These are phyloP conservation scores for Balaeniceps rex DNA, from an alignment of 2,113 vertebrate genomes.

Conservation along the genomic window DNA sequence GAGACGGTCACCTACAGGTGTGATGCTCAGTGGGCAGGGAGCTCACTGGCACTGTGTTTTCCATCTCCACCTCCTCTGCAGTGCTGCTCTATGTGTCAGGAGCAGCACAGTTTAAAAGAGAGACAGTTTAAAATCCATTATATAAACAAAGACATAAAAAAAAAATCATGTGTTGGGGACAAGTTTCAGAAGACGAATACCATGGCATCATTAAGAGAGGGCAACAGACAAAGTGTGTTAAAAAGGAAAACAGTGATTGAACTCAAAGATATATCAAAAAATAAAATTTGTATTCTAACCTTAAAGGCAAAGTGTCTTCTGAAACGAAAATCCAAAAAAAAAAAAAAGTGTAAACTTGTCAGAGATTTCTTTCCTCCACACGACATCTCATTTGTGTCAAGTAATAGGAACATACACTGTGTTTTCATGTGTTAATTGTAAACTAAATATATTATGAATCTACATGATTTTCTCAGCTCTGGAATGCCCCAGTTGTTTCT, in stretches of 20 bases:
- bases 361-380: not conserved
- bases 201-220: not conserved
- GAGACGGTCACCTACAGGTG: not conserved
- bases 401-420: not conserved
- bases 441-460: not conserved
- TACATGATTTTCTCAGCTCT: not conserved
- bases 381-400: not conserved
- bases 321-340: not conserved
- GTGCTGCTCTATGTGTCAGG: not conserved
- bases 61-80: not conserved
- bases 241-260: not conserved
- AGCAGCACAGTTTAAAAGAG: not conserved
- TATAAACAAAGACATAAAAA: not conserved
- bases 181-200: not conserved
- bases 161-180: not conserved
- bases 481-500: not conserved
- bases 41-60: rapidly evolving
- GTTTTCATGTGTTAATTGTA: slow-evolving; percentile 43
- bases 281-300: not conserved
- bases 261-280: not conserved
- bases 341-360: not conserved
- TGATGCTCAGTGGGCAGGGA: not conserved
- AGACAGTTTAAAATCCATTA: not conserved
- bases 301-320: not conserved
- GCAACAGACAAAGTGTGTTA: not conserved